phyloP scores from a whole-genome alignment of 2,113 vertebrate genomes.

The Tinamus guttatus region DNA sequence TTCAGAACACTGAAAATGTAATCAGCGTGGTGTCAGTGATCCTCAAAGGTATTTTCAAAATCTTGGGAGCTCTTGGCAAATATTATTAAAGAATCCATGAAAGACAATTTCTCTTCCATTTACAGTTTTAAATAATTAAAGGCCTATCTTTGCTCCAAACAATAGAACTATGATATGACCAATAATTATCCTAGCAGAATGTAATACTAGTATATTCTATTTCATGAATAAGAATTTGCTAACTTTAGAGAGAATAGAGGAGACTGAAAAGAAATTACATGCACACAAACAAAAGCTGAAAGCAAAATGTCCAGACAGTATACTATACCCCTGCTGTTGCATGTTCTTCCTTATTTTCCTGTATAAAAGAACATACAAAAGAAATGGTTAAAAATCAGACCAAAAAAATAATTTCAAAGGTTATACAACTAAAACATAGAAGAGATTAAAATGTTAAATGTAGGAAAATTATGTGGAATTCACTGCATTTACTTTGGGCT shows the following conservation, averaged over 20 bases:
- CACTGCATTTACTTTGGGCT: not conserved
- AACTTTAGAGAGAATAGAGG: not conserved
- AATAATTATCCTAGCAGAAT: not conserved
- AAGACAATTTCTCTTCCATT: not conserved
- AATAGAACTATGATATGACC: not conserved
- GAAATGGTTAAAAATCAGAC: not conserved
- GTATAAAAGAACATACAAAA: not conserved
- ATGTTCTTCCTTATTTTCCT: slow-evolving; percentile 53
- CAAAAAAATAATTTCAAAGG: not conserved
- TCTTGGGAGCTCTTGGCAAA: not conserved
- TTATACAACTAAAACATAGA: not conserved
- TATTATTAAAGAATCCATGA: not conserved
- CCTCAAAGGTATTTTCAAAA: not conserved
- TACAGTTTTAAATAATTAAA: not conserved
- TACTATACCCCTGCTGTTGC: slow-evolving; percentile 48
- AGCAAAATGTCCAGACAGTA: not conserved
- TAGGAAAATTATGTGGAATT: not conserved
- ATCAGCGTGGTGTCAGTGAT: not conserved
- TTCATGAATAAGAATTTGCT: not conserved
- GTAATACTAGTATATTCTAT: not conserved
- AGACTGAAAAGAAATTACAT: not conserved
- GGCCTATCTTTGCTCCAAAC: not conserved
- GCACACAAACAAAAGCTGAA: not conserved
- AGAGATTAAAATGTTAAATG: not conserved
- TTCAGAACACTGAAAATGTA: not conserved